phyloP scores from a whole-genome alignment of 1,140 invertebrate genomes.

The Euglossa dilemma region DNA sequence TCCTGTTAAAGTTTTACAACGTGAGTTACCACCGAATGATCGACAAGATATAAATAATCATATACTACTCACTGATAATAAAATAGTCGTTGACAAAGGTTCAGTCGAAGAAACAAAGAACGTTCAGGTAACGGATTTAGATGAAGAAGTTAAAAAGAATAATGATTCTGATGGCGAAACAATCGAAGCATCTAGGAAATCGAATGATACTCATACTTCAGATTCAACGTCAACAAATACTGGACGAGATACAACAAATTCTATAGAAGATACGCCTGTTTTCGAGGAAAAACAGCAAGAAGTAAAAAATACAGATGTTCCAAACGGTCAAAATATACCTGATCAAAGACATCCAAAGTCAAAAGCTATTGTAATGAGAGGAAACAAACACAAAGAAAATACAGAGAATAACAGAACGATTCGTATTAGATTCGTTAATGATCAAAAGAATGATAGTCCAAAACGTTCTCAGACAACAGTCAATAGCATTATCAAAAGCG shows the following conservation, averaged over 20 bases:
- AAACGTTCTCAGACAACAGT: conserved; percentile 71
- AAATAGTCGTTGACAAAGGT: conserved; percentile 21
- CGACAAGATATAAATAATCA: conserved; percentile 52
- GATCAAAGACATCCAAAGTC: conserved; percentile 41
- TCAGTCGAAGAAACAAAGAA: conserved; percentile 55
- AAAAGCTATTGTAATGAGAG: conserved; percentile 18
- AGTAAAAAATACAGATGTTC: conserved; percentile 31
- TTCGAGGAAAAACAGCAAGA: conserved; percentile 45
- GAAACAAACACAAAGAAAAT: conserved; percentile 52
- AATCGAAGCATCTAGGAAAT: not conserved
- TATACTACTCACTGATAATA: conserved; percentile 27
- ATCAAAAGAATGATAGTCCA: conserved; percentile 65
- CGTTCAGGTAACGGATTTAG: conserved; percentile 69
- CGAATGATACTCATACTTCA: not conserved
- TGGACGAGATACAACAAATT: not conserved
- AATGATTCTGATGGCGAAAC: conserved; percentile 16
- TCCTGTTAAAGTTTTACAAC: conserved; percentile 68
- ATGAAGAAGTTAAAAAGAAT: conserved; percentile 66
- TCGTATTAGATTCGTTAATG: conserved; percentile 34
- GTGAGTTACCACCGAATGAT: conserved; percentile 47
- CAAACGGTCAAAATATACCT: conserved; percentile 22
- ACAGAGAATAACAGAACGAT: conserved; percentile 43
- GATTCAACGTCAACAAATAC: not conserved
- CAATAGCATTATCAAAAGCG: conserved; percentile 74
- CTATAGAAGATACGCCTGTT: not conserved